Evolutionary conservation across 2,888 invertebrate species (phyloP), one percentile per base, ranked within the genome.

Genomic region (Cerceris rybyensis): DNA sequence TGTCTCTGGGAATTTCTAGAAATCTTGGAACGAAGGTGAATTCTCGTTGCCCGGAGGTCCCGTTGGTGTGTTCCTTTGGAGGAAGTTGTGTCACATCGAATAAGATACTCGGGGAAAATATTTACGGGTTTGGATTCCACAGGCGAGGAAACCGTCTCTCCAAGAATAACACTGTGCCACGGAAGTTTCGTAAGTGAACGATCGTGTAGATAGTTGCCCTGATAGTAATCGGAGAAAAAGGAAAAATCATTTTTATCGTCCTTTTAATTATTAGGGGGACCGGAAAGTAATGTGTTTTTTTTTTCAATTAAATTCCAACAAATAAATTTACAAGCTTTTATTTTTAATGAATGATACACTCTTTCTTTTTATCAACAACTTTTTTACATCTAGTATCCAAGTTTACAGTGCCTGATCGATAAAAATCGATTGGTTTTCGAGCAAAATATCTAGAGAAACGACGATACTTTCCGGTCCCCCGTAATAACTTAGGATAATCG

Each of bases 151-250:
- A 71, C 64, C 60, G 60, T 17, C 43, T 9, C 65, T 11, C 70
- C 64, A 67, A 67, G 67, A 64, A 70, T 46, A 75, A 77, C 43
- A 14, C 9, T 39, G n/a, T 7, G 28, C 49, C 42, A 50, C 9
- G 7, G 14, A 1, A 66, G 57, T 70, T 75, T 75, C 61, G 9
- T 43, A 46, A 39, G 49, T 7, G 49, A 16, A 11, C 1, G 50
- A 42, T 16, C 59, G 6, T 57, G 17, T 67, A 67, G 66, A 70
- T 78, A 41, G 39, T 52, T 43, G 9, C 17, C 4, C 50, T 14
- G 75, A 78, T 75, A 70, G 61, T n/a, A 50, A 58, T 8, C 9
- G 41, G 7, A 7, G 4, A 2, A 42, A n/a, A 39, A 11, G 9
- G 7, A 8, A 60, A 69, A 65, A 69, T 4, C 28, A 28, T 55